Evolutionary conservation across 2,888 invertebrate genomes (phyloP), one percentile per base, ranked within the genome.

Genomic region (Stegophylla sp.): DNA sequence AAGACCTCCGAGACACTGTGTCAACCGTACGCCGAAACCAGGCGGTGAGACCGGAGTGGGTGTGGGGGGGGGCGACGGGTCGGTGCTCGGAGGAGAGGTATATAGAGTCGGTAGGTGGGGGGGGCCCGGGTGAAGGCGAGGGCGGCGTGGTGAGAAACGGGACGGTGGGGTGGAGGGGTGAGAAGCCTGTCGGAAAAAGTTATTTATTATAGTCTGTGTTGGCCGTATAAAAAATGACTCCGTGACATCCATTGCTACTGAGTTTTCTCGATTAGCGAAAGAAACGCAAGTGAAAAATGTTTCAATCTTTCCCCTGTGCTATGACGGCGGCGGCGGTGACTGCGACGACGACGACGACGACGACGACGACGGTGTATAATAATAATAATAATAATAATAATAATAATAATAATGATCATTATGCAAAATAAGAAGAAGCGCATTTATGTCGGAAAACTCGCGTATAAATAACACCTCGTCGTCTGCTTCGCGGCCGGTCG

Each of bases 191-290:
- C 79, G 79, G 79, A n/a, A 79, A 79, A 79, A 48, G 79, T 79
- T 79, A 79, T 79, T 79, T 79, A 79, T 79, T 71, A 71, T 71
- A 28, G 69, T 71, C 71, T 41, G 67, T 61, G 69, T 63, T n/a
- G 67, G 69, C 67, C 63, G 41, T 79, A 79, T 79, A 79, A 79
- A 79, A 77, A 79, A 79, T 71, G 79, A 79, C 69, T 79, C 79
- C 79, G 79, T 79, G 79, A 79, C 79, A 79, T 79, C 79, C 69
- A 79, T 79, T 51, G 79, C 69, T 23, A 79, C 79, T 63, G 79
- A 69, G 59, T 71, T 79, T 79, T 79, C 79, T 79, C 79, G 79
- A 79, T 79, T 79, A 79, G 79, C 59, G 77, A 67, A 45, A 67
- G 56, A 53, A 48, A 69, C 67, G 77, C 79, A 23, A 63, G 79